A percentile compares a stretch with the other conserved stretches of the same genome.
phyloP scores from a whole-genome alignment of 1,140 invertebrate genomes.

The Papilio polyxenes region DNA sequence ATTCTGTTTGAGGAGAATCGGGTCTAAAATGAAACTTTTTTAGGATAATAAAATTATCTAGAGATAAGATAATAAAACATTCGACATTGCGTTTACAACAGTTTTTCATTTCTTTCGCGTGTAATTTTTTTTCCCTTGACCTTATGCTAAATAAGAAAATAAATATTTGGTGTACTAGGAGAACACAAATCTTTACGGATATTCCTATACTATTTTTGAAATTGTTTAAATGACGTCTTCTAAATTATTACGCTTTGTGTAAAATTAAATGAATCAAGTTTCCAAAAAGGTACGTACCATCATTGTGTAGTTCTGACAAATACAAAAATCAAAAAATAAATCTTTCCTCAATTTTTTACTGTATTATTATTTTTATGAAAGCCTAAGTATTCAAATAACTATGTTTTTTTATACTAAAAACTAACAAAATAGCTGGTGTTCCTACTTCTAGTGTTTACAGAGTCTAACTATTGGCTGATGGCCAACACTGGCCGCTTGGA shows the following conservation, averaged over 20 bases:
- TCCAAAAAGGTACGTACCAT: no score
- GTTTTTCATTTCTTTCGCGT: slow-evolving; percentile 16
- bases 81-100: neutral
- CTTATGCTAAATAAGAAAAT: neutral
- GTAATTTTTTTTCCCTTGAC: slow-evolving; percentile 5
- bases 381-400: no score
- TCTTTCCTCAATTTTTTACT: no score
- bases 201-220: neutral
- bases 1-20: no score
- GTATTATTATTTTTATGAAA: no score
- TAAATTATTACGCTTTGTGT: no score
- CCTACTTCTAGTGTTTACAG: slow-evolving; percentile 12
- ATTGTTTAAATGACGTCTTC: neutral
- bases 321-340: no score
- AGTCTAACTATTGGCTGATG: neutral
- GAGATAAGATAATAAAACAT: neutral
- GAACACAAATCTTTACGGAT: neutral
- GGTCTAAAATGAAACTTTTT: no score
- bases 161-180: slow-evolving; percentile 1
- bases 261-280: no score
- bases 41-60: no score
- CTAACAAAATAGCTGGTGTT: neutral
- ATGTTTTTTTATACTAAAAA: neutral
- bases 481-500: slow-evolving; percentile 1
- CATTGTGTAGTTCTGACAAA: no score